Evolutionary conservation across 2,113 vertebrate species (phyloP).

Genomic region (Oreochromis aureus): DNA sequence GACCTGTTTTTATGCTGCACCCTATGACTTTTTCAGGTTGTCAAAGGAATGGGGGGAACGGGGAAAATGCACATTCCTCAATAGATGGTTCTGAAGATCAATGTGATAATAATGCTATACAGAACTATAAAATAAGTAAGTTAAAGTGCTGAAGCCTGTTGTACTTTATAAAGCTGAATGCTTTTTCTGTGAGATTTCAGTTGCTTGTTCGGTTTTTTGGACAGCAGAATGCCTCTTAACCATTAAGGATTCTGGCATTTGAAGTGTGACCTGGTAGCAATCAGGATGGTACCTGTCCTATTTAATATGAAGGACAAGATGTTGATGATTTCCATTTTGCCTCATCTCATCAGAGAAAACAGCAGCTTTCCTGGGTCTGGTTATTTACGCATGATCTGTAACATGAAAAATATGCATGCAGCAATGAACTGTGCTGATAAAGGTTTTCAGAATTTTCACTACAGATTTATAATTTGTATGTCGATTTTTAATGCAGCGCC

Average conservation of each 20-base stretch:
- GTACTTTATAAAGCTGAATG: neutral
- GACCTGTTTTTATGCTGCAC: neutral
- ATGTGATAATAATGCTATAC: neutral
- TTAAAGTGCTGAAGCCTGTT: neutral
- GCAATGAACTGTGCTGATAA: neutral
- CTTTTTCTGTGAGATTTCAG: neutral
- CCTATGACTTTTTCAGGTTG: neutral
- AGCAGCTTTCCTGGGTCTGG: neutral
- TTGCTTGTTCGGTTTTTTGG: neutral
- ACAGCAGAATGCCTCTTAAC: neutral
- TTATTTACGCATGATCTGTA: neutral
- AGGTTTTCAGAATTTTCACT: neutral
- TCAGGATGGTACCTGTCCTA: neutral
- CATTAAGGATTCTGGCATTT: neutral
- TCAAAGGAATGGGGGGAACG: neutral
- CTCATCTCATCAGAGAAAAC: rapidly evolving
- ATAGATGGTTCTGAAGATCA: neutral
- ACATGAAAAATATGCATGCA: neutral
- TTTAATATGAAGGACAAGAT: neutral
- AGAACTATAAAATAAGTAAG: neutral
- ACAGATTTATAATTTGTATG: neutral
- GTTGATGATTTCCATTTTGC: neutral
- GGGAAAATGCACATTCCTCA: neutral
- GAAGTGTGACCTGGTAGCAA: neutral
- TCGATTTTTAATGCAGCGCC: neutral